Percentiles rank a stretch among this genome's conserved stretches.
Conservation (phyloP, 2,888 invertebrate genomes). For the Eupelmus urozonus region DNA sequence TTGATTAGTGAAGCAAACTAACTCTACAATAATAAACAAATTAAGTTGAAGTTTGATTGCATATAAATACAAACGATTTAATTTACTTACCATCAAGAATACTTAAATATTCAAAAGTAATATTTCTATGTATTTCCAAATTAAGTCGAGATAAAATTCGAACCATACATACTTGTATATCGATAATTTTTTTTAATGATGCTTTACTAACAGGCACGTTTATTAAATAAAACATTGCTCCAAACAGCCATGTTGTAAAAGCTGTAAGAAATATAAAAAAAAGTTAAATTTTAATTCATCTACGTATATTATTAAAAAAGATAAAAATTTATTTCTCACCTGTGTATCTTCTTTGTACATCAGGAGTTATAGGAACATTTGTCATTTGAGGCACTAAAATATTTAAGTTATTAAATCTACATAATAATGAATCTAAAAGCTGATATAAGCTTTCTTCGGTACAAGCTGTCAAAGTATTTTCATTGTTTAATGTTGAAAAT, state of each 20-base stretch:
- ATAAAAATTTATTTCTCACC: constrained; percentile 64
- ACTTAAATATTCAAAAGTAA: constrained; percentile 68
- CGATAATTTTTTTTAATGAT: constrained; percentile 67
- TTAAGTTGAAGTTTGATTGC: too few relatives aligned
- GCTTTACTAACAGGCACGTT: constrained; percentile 75
- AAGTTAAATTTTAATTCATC: constrained; percentile 6
- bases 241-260: constrained; percentile 84
- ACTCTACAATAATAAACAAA: constrained; percentile 68
- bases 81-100: constrained; percentile 69
- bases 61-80: too few relatives aligned
- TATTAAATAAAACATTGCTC: constrained; percentile 83
- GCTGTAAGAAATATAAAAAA: too few relatives aligned
- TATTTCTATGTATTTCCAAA: constrained; percentile 66
- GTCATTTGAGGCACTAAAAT: constrained; percentile 69
- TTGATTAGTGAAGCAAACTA: constrained; percentile 65
- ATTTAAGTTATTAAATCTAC: constrained; percentile 68
- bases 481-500: constrained; percentile 79
- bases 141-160: constrained; percentile 69
- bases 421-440: constrained; percentile 79
- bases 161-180: constrained; percentile 73
- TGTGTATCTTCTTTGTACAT: constrained; percentile 66
- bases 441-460: constrained; percentile 81
- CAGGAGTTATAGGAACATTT: constrained; percentile 57
- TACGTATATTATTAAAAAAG: neutral
- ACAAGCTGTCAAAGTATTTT: constrained; percentile 69